phyloP scores from a whole-genome alignment of 2,888 invertebrate species.

The Tanaodytes sp. region DNA sequence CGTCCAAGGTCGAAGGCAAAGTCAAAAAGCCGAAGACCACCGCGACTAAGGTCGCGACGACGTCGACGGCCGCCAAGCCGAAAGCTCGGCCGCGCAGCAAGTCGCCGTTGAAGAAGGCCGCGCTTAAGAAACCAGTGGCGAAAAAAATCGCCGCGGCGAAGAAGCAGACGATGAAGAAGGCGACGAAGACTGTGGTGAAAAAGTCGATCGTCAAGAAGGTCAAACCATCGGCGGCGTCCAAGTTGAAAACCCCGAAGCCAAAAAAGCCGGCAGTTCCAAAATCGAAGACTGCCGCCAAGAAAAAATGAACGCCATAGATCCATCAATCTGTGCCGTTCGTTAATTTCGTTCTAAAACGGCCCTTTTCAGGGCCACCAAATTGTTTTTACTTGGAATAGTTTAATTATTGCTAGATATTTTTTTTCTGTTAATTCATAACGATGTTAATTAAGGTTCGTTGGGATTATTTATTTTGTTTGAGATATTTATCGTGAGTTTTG shows the following conservation, averaged over 20 bases:
- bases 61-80: background rate
- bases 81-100: background rate
- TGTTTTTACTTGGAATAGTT: background rate
- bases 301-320: too few species aligned
- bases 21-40: background rate
- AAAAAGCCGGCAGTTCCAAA: background rate
- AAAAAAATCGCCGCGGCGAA: background rate
- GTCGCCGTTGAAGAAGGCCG: background rate
- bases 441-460: too few species aligned
- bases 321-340: too few species aligned
- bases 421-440: too few species aligned
- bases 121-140: background rate
- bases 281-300: background rate
- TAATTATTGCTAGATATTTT: background rate
- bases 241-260: background rate
- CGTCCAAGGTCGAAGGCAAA: background rate
- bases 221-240: background rate
- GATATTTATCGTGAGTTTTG: too few species aligned
- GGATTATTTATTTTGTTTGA: too few species aligned
- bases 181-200: background rate
- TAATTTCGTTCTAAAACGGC: background rate
- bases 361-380: slow-evolving; percentile 2
- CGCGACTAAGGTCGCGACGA: background rate
- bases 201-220: background rate
- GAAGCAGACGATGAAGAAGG: background rate